A percentile compares a stretch with the other conserved stretches of the same genome.
Evolutionary conservation across 1,140 invertebrate genomes (phyloP).

Genomic region (Bathynomus jamesi): DNA sequence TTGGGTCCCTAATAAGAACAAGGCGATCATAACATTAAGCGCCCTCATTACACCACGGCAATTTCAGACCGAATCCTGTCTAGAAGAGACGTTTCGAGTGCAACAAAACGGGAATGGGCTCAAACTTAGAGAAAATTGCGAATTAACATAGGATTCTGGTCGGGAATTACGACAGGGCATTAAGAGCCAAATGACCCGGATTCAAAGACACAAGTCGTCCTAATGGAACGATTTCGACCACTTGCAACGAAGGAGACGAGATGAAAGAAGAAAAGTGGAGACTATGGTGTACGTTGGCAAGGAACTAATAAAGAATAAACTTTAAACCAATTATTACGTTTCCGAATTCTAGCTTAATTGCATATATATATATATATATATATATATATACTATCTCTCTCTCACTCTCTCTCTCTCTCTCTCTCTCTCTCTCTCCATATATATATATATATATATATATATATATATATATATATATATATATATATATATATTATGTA

Average conservation of each 20-base stretch:
- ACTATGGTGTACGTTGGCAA: background rate
- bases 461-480: conserved; percentile 1
- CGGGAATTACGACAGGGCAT: conserved; percentile 33
- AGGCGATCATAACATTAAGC: conserved; percentile 1
- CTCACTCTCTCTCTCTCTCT: background rate
- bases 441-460: conserved; percentile 2
- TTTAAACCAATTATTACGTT: background rate
- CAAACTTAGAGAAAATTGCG: conserved; percentile 1
- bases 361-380: too few relatives aligned
- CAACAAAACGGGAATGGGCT: background rate
- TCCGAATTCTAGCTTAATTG: background rate
- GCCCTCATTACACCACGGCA: background rate
- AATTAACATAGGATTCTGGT: background rate
- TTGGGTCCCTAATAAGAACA: conserved; percentile 1
- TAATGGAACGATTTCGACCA: conserved; percentile 14
- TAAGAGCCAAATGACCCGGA: conserved; percentile 35
- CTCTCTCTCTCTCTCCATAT: background rate
- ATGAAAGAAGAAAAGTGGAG: background rate
- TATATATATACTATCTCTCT: too few relatives aligned
- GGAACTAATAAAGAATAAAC: background rate
- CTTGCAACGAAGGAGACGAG: background rate
- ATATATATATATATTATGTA: conserved; percentile 2
- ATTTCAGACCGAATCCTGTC: background rate
- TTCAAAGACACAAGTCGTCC: conserved; percentile 33
- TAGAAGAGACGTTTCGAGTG: background rate